phyloP scores from a whole-genome alignment of 2,888 invertebrate species.

The Autographa gamma region DNA sequence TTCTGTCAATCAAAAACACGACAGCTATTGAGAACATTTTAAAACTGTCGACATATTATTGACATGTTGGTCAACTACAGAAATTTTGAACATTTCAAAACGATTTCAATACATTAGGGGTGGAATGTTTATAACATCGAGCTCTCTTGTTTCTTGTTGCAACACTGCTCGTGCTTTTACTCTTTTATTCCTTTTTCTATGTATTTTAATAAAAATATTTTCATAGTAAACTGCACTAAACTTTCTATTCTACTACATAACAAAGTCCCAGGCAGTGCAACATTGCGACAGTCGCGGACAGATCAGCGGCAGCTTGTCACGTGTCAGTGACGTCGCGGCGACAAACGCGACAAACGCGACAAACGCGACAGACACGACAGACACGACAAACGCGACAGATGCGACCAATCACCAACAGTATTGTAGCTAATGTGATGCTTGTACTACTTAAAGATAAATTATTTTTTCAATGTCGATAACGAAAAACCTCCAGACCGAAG shows the following conservation, averaged over 20 bases:
- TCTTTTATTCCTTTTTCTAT: background rate
- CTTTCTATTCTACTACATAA: background rate
- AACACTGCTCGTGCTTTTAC: background rate
- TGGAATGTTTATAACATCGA: too few relatives aligned
- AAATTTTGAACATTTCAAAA: too few relatives aligned
- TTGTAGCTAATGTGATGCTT: background rate
- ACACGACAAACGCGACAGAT: constrained; percentile 9
- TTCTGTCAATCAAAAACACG: too few relatives aligned
- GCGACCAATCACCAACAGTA: constrained; percentile 1
- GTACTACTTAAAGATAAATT: too few relatives aligned
- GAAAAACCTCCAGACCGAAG: too few relatives aligned
- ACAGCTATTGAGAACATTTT: too few relatives aligned
- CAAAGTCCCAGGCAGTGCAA: background rate
- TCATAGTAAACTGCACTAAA: background rate
- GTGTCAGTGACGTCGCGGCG: constrained; percentile 25
- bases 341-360: constrained; percentile 18
- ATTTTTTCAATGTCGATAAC: too few relatives aligned
- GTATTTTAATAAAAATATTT: constrained; percentile 1
- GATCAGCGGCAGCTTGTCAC: constrained; percentile 37
- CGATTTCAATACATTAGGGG: too few relatives aligned
- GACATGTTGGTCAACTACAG: too few relatives aligned
- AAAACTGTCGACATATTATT: too few relatives aligned
- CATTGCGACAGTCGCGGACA: constrained; percentile 14
- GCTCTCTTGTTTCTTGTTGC: background rate
- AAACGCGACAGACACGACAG: too few relatives aligned